These are phyloP conservation scores for Leucania comma DNA, from an alignment of 2,888 invertebrate species.

Conservation along the genomic window DNA sequence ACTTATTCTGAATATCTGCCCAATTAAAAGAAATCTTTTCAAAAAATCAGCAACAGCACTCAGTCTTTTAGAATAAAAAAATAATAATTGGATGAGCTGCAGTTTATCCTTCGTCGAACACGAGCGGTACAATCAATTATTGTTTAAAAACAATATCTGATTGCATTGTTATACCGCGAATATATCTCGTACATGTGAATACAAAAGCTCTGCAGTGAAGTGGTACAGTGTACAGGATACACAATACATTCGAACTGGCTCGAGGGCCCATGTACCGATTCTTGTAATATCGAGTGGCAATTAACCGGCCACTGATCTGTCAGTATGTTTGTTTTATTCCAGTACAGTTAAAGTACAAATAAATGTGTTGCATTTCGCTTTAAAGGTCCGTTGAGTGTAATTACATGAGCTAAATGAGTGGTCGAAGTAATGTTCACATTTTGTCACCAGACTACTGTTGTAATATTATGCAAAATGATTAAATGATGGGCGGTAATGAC, in stretches of 20 bases:
- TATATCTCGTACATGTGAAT: conserved; percentile 49
- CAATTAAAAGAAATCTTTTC: conserved; percentile 7
- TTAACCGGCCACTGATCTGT: conserved; percentile 50
- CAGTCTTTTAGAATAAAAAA: conserved; percentile 30
- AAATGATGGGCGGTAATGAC: conserved; percentile 13
- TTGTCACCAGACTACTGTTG: conserved; percentile 25
- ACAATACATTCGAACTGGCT: conserved; percentile 47
- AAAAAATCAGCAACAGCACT: conserved; percentile 7
- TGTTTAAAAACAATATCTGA: conserved; percentile 74
- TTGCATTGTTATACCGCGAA: conserved; percentile 71
- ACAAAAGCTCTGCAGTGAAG: conserved; percentile 58
- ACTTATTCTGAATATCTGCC: neutral
- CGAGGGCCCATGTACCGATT: conserved; percentile 46
- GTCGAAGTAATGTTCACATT: conserved; percentile 40
- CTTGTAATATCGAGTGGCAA: conserved; percentile 65
- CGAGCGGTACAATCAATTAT: conserved; percentile 60
- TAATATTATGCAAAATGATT: conserved; percentile 11
- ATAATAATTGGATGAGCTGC: conserved; percentile 49
- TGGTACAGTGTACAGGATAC: conserved; percentile 42
- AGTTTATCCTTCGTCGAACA: conserved; percentile 26
- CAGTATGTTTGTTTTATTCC: conserved; percentile 44
- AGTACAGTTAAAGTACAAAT: conserved; percentile 49
- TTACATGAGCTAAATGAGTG: conserved; percentile 43
- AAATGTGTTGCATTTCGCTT: conserved; percentile 36
- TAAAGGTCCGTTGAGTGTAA: conserved; percentile 44